Evolutionary conservation across 2,888 invertebrate species (phyloP).

Genomic region (Ichneumoninae sp.): DNA sequence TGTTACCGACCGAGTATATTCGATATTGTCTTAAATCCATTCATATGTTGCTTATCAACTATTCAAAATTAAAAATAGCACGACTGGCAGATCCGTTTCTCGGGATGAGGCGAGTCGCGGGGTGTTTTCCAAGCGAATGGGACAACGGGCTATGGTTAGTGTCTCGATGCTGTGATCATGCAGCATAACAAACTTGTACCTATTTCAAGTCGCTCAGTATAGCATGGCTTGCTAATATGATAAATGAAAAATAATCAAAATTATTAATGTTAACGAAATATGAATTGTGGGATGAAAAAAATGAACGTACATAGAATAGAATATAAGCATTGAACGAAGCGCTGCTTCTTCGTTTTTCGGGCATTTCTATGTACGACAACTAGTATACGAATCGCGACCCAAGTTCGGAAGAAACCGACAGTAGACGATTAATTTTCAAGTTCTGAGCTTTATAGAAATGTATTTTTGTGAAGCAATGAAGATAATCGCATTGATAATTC

Average conservation of each 20-base stretch:
- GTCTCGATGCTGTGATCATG: slow-evolving; percentile 27
- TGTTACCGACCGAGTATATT: background rate
- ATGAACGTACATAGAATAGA: background rate
- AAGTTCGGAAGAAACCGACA: background rate
- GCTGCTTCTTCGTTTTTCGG: background rate
- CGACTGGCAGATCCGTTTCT: background rate
- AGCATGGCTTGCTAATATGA: background rate
- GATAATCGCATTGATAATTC: background rate
- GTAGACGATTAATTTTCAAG: background rate
- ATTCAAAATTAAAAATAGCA: background rate
- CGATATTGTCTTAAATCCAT: background rate
- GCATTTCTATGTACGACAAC: background rate
- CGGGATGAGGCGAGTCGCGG: background rate
- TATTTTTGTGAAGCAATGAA: background rate
- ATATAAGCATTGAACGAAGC: background rate
- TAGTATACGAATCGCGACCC: background rate
- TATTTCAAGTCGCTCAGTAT: background rate
- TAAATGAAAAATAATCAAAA: background rate
- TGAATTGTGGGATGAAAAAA: slow-evolving; percentile 20
- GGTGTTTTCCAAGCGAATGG: background rate
- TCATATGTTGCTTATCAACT: background rate
- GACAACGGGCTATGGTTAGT: slow-evolving; percentile 7
- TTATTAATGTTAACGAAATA: slow-evolving; percentile 9
- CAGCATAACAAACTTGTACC: slow-evolving; percentile 17
- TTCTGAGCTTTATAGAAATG: background rate